phyloP scores from a whole-genome alignment of 2,888 invertebrate genomes.

The Colostygia pectinataria region DNA sequence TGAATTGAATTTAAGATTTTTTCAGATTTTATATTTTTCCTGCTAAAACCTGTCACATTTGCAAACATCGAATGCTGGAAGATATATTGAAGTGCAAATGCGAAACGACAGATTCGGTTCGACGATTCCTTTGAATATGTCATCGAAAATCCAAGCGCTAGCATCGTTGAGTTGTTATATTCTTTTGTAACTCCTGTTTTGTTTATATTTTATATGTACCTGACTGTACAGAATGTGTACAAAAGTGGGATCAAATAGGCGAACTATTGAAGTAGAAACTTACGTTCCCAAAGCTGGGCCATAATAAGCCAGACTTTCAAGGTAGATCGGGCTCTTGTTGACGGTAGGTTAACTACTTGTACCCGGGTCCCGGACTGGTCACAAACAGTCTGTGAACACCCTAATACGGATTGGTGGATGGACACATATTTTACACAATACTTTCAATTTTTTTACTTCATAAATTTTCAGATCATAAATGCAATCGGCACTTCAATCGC shows the following conservation, averaged over 20 bases:
- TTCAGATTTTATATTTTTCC: background rate
- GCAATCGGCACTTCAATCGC: slow-evolving; percentile 14
- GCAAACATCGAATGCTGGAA: slow-evolving; percentile 7
- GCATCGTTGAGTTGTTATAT: too few relatives aligned
- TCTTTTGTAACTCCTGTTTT: background rate
- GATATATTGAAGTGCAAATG: slow-evolving; percentile 17
- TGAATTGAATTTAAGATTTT: slow-evolving; percentile 11
- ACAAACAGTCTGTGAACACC: too few relatives aligned
- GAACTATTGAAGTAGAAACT: too few relatives aligned
- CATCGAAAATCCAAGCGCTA: slow-evolving; percentile 2
- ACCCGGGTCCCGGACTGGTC: too few relatives aligned
- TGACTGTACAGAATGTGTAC: too few relatives aligned
- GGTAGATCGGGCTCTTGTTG: too few relatives aligned
- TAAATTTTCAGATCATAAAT: background rate
- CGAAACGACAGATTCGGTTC: slow-evolving; percentile 9
- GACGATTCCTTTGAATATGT: slow-evolving; percentile 11
- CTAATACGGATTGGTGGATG: too few relatives aligned
- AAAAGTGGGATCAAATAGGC: too few relatives aligned
- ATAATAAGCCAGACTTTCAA: too few relatives aligned
- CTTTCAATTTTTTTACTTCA: background rate
- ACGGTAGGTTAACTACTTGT: too few relatives aligned
- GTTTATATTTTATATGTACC: background rate
- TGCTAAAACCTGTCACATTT: slow-evolving; percentile 13
- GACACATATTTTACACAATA: too few relatives aligned
- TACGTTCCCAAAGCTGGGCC: too few relatives aligned